A percentile compares a stretch with the other conserved stretches of the same genome.
phyloP scores from a whole-genome alignment of 1,140 invertebrate species.

The Drosophila bifasciata region DNA sequence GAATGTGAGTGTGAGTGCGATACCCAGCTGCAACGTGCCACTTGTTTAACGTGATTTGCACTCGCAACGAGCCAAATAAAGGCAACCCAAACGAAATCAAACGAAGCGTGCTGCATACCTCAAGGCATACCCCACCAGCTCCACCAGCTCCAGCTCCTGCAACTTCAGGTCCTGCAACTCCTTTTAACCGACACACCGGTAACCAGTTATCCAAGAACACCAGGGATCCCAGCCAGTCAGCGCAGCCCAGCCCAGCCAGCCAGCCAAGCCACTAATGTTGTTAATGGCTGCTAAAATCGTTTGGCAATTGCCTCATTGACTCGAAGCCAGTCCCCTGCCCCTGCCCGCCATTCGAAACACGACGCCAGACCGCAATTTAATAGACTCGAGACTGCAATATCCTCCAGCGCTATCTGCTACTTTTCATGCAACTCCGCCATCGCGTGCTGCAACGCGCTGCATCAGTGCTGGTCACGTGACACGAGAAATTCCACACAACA shows the following conservation, averaged over 20 bases:
- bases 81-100: conserved; percentile 43
- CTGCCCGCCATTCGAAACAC: no score
- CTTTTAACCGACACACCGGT: no score
- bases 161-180: not conserved
- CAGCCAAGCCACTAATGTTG: conserved; percentile 64
- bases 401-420: conserved; percentile 29
- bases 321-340: conserved; percentile 28
- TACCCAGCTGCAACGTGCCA: conserved; percentile 43
- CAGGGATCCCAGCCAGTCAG: conserved; percentile 8
- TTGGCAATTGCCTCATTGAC: conserved; percentile 77
- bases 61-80: conserved; percentile 63
- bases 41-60: conserved; percentile 73
- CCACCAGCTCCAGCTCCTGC: no score
- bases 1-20: conserved; percentile 4
- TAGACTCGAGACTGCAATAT: conserved; percentile 55
- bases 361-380: conserved; percentile 60
- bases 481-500: not conserved
- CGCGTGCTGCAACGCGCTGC: not conserved
- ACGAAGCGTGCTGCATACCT: conserved; percentile 43
- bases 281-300: conserved; percentile 76
- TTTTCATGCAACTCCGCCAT: not conserved
- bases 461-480: conserved; percentile 28
- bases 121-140: not conserved
- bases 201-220: not conserved
- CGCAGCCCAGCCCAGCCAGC: conserved; percentile 31